Percentiles rank a stretch among this genome's conserved stretches.
Conservation (phyloP, 1,140 invertebrate species). For the Halyomorpha halys region DNA sequence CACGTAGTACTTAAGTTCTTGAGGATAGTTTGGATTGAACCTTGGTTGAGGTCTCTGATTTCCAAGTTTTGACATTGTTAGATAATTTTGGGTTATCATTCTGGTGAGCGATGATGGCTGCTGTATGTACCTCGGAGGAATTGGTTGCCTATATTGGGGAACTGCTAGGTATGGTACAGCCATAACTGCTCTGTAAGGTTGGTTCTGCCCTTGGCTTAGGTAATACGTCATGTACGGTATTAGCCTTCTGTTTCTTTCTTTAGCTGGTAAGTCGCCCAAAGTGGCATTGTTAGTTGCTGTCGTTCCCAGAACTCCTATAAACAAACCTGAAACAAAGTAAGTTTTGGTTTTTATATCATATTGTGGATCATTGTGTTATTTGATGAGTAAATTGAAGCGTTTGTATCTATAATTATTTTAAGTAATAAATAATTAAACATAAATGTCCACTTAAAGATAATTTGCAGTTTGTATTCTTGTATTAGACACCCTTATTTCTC, state of each 20-base stretch:
- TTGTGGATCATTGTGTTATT: too few relatives aligned
- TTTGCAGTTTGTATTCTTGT: too few relatives aligned
- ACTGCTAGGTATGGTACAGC: background rate
- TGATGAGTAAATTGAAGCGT: too few relatives aligned
- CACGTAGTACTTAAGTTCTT: background rate
- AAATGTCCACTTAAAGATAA: too few relatives aligned
- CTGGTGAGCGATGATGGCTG: constrained; percentile 20
- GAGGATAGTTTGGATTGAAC: constrained; percentile 10
- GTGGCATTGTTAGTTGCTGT: background rate
- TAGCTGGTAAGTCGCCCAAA: constrained; percentile 29
- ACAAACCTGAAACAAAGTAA: constrained; percentile 3
- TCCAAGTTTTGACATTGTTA: constrained; percentile 20
- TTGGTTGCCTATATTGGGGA: constrained; percentile 32
- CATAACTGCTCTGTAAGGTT: constrained; percentile 12
- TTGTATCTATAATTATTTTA: too few relatives aligned
- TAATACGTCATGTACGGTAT: constrained; percentile 75
- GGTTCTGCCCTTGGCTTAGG: constrained; percentile 43
- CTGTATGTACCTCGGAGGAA: constrained; percentile 22
- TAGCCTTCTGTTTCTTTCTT: constrained; percentile 57
- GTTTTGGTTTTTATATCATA: too few relatives aligned
- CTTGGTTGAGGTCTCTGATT: constrained; percentile 7
- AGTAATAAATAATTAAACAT: too few relatives aligned
- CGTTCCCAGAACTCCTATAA: background rate
- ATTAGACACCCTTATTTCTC: too few relatives aligned
- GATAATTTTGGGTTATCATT: constrained; percentile 28